These are phyloP conservation scores for Sinosuthora webbiana DNA, from an alignment of 2,113 vertebrate species.

Conservation along the genomic window DNA sequence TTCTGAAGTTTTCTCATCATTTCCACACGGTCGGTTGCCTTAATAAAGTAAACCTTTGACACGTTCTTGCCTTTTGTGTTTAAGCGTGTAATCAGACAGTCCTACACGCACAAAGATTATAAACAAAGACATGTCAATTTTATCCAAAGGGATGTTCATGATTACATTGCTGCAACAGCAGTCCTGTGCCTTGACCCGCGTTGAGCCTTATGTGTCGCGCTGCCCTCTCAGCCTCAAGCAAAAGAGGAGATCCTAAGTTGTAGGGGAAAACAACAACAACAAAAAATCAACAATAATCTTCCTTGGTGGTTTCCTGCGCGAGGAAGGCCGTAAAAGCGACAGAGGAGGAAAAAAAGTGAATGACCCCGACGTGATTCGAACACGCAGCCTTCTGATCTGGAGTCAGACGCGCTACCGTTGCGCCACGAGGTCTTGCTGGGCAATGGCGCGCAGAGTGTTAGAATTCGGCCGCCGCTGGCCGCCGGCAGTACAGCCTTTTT, in stretches of 20 bases:
- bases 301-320: rapidly evolving
- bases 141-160: neutral
- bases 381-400: slow-evolving; percentile 80
- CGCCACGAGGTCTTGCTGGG: slow-evolving; percentile 65
- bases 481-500: rapidly evolving
- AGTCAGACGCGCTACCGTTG: slow-evolving; percentile 77
- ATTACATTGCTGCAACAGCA: too few relatives aligned
- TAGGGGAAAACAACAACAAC: rapidly evolving
- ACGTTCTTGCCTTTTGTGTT: neutral
- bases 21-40: neutral
- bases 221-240: neutral
- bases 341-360: rapidly evolving
- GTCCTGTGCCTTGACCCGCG: too few relatives aligned
- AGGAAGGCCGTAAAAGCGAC: rapidly evolving
- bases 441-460: rapidly evolving
- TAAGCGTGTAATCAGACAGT: rapidly evolving
- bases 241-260: neutral
- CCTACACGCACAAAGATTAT: neutral
- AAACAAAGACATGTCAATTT: neutral
- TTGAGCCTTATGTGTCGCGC: neutral
- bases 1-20: neutral
- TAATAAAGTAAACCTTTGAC: neutral
- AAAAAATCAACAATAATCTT: rapidly evolving
- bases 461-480: rapidly evolving
- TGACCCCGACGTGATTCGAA: slow-evolving; percentile 79